These are phyloP conservation scores for Lobophora halterata DNA, from an alignment of 2,888 invertebrate genomes.

Conservation along the genomic window DNA sequence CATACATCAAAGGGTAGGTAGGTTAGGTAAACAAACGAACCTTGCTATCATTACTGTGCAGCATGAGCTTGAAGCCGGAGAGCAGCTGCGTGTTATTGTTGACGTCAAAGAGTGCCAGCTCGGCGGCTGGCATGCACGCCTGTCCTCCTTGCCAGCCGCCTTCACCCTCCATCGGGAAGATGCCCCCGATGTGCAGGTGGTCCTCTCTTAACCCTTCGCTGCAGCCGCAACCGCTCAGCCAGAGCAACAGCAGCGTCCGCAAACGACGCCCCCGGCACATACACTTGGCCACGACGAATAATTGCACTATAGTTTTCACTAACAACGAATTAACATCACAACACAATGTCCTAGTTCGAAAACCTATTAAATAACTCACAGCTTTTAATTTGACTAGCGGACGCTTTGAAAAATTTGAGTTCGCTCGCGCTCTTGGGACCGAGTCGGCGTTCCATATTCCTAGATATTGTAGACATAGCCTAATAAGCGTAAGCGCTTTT, in stretches of 20 bases:
- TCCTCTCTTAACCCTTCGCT: constrained; percentile 80
- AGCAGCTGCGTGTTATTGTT: constrained; percentile 93
- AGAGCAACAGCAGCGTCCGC: constrained; percentile 54
- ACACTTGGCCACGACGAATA: constrained; percentile 75
- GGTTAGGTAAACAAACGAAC: constrained; percentile 69
- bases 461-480: constrained; percentile 72
- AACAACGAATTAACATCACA: constrained; percentile 67
- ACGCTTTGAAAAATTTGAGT: constrained; percentile 75
- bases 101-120: constrained; percentile 97
- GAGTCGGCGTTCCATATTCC: constrained; percentile 55
- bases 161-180: constrained; percentile 97
- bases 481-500: constrained; percentile 73
- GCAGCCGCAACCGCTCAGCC: constrained; percentile 56
- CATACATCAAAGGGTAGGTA: too few relatives aligned
- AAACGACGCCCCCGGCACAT: constrained; percentile 46
- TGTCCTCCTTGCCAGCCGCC: constrained; percentile 99
- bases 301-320: constrained; percentile 75
- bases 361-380: constrained; percentile 52
- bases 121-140: constrained; percentile 98
- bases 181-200: constrained; percentile 97
- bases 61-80: constrained; percentile 93
- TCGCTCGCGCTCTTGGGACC: constrained; percentile 57
- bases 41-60: constrained; percentile 98
- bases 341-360: constrained; percentile 73
- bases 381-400: constrained; percentile 78